Percentiles rank a stretch among this genome's conserved stretches.
phyloP scores from a whole-genome alignment of 2,113 vertebrate species.

The Myrmecophaga tridactyla region DNA sequence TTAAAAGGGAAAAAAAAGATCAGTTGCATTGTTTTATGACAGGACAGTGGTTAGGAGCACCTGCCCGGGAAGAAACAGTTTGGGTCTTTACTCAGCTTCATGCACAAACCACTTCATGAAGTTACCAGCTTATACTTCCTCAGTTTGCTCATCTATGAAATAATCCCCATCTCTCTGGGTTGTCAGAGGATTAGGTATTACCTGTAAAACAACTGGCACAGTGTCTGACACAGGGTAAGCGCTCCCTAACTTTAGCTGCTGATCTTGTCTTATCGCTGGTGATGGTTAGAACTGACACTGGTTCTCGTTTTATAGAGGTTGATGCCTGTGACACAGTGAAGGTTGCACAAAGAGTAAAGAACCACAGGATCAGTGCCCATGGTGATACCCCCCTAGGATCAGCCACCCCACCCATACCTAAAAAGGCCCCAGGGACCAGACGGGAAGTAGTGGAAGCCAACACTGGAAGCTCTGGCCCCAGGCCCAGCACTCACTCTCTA shows the following conservation, averaged over 20 bases:
- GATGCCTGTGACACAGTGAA: neutral
- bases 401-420: neutral
- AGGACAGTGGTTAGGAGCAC: neutral
- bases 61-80: fast-evolving
- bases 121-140: no score
- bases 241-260: neutral
- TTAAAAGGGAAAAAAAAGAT: no score
- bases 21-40: fast-evolving
- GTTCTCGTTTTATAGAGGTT: neutral
- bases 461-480: neutral
- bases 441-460: neutral
- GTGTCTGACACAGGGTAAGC: neutral
- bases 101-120: neutral
- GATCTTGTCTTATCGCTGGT: neutral
- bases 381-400: neutral
- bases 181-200: neutral
- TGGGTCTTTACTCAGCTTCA: neutral
- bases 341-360: fast-evolving
- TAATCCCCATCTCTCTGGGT: neutral
- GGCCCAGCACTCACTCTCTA: neutral
- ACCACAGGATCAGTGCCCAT: neutral
- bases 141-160: neutral
- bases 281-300: neutral
- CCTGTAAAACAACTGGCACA: neutral
- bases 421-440: neutral